phyloP scores from a whole-genome alignment of 2,888 invertebrate genomes.

The Xylophagus ater region DNA sequence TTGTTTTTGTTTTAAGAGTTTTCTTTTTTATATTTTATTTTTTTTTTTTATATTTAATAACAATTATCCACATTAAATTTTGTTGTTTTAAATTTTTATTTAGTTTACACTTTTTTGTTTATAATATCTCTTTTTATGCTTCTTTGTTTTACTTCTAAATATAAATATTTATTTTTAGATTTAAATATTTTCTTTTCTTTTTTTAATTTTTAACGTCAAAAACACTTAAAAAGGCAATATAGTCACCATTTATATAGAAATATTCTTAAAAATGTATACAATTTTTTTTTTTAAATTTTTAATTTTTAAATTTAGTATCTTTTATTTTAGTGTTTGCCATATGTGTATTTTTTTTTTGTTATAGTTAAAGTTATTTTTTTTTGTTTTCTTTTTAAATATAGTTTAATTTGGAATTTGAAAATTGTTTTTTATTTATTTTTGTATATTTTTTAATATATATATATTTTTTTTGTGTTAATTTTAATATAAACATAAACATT shows the following conservation, averaged over 20 bases:
- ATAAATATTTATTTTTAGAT: constrained; percentile 7
- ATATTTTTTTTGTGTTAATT: constrained; percentile 1
- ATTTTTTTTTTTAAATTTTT: constrained; percentile 10
- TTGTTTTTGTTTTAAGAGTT: background rate
- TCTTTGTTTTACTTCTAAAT: too few relatives aligned
- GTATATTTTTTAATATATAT: background rate
- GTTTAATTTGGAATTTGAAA: constrained; percentile 2
- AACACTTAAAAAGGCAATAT: constrained; percentile 19
- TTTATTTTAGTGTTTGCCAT: background rate
- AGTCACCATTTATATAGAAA: constrained; percentile 16
- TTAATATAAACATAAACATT: too few relatives aligned
- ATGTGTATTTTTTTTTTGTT: constrained; percentile 4
- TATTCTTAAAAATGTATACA: constrained; percentile 15
- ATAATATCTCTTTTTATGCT: too few relatives aligned
- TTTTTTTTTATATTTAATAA: constrained; percentile 9
- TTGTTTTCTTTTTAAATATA: constrained; percentile 8
- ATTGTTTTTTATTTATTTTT: constrained; percentile 2
- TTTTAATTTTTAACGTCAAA: constrained; percentile 14
- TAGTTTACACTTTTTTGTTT: constrained; percentile 1
- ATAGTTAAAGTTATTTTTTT: constrained; percentile 4
- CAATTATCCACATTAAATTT: constrained; percentile 13
- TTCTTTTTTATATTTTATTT: background rate
- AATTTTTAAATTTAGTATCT: constrained; percentile 1
- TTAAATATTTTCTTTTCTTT: constrained; percentile 8
- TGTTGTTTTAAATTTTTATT: constrained; percentile 7